These are phyloP conservation scores for Pseudomyrmex gracilis DNA, from an alignment of 1,140 invertebrate species.

Conservation along the genomic window DNA sequence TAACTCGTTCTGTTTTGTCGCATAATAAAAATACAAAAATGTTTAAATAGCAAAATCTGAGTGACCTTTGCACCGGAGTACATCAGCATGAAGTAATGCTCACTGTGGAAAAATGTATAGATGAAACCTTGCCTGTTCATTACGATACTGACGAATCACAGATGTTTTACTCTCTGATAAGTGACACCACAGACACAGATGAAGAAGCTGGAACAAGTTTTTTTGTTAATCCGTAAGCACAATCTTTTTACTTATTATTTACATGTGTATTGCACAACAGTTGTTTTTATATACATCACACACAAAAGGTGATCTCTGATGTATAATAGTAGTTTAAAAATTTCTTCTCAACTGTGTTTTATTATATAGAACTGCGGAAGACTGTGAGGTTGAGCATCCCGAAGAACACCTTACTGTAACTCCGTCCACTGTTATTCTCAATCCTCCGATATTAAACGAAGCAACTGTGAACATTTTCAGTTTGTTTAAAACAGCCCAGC, in stretches of 20 bases:
- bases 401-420: slow-evolving; percentile 68
- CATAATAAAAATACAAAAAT: slow-evolving; percentile 7
- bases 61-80: slow-evolving; percentile 80
- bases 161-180: slow-evolving; percentile 81
- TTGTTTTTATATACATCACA: not conserved
- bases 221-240: slow-evolving; percentile 74
- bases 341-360: slow-evolving; percentile 27
- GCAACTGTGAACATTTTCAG: slow-evolving; percentile 73
- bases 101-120: slow-evolving; percentile 80
- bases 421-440: slow-evolving; percentile 67
- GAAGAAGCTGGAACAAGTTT: slow-evolving; percentile 78
- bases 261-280: not conserved
- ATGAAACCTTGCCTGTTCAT: slow-evolving; percentile 81
- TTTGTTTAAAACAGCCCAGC: slow-evolving; percentile 67
- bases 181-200: slow-evolving; percentile 77
- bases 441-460: slow-evolving; percentile 69
- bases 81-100: slow-evolving; percentile 81
- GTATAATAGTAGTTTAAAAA: not conserved
- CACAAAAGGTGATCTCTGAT: not conserved
- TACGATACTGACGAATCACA: slow-evolving; percentile 82
- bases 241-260: slow-evolving; percentile 21
- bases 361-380: slow-evolving; percentile 49
- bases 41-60: slow-evolving; percentile 80
- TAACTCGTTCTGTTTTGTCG: slow-evolving; percentile 5
- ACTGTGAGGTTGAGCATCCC: not conserved